Evolutionary conservation across 2,888 invertebrate genomes (phyloP).

Genomic region (Brachyptera putata): DNA sequence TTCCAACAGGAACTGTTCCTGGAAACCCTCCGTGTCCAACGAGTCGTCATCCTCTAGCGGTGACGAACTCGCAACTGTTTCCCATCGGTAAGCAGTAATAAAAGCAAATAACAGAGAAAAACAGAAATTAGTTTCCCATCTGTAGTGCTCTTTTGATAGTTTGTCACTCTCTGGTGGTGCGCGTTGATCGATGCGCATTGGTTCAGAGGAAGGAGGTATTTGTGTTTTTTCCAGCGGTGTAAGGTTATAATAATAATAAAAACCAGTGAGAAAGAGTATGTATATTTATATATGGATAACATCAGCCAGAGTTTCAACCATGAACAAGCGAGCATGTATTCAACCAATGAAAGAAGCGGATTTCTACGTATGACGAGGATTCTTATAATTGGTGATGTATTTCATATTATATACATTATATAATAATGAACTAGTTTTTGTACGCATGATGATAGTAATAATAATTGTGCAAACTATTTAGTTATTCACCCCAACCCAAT

Average conservation of each 20-base stretch:
- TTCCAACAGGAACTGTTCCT: conserved; percentile 49
- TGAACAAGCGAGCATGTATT: conserved; percentile 19
- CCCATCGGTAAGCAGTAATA: conserved; percentile 11
- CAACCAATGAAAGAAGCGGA: conserved; percentile 9
- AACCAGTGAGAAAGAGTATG: conserved; percentile 21
- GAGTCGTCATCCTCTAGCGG: conserved; percentile 54
- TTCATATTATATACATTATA: neutral
- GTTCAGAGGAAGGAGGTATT: conserved; percentile 8
- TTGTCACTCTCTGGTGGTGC: conserved; percentile 23
- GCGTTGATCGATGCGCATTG: too few species aligned
- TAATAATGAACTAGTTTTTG: neutral
- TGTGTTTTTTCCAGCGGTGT: conserved; percentile 16
- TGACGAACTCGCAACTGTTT: conserved; percentile 45
- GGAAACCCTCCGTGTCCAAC: conserved; percentile 52
- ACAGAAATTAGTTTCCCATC: conserved; percentile 24
- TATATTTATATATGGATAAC: neutral
- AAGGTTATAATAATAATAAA: conserved; percentile 17
- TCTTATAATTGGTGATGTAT: neutral
- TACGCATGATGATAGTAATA: conserved; percentile 3
- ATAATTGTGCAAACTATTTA: conserved; percentile 12
- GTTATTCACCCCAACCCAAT: neutral
- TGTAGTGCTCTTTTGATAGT: neutral
- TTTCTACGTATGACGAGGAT: conserved; percentile 16
- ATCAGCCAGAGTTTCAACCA: conserved; percentile 13
- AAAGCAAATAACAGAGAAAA: conserved; percentile 22